phyloP scores from a whole-genome alignment of 2,888 invertebrate genomes.

The Teinopalpus imperialis region DNA sequence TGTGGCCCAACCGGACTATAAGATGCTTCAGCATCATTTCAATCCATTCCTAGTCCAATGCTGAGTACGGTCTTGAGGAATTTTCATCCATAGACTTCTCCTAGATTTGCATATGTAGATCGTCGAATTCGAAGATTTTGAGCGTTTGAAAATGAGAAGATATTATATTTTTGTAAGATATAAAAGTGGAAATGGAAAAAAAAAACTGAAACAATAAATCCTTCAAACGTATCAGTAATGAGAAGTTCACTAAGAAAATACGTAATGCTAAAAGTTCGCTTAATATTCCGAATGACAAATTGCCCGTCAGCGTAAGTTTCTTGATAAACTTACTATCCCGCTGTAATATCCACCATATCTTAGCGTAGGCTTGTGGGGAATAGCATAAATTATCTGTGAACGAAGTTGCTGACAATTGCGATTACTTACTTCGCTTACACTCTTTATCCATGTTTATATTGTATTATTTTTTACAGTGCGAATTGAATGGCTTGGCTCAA shows the following conservation, averaged over 20 bases:
- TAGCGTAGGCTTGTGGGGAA: slow-evolving; percentile 8
- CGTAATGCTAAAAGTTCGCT: slow-evolving; percentile 6
- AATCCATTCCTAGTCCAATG: too few species aligned
- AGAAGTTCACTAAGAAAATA: background rate
- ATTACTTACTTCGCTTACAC: slow-evolving; percentile 1
- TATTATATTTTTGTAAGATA: too few species aligned
- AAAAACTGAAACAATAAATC: background rate
- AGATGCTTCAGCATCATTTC: too few species aligned
- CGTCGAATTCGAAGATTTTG: too few species aligned
- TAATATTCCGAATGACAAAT: slow-evolving; percentile 20
- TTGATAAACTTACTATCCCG: slow-evolving; percentile 14
- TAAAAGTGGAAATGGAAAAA: too few species aligned
- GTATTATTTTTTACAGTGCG: too few species aligned
- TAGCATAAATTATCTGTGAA: slow-evolving; percentile 1
- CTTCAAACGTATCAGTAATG: background rate
- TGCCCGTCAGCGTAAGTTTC: slow-evolving; percentile 9
- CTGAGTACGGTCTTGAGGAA: too few species aligned
- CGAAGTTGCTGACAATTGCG: slow-evolving; percentile 9
- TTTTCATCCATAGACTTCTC: too few species aligned
- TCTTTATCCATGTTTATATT: background rate
- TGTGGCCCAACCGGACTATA: too few species aligned
- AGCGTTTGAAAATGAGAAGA: too few species aligned
- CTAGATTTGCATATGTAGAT: too few species aligned
- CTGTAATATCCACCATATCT: slow-evolving; percentile 18
- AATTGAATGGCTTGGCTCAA: too few species aligned